phyloP scores from a whole-genome alignment of 2,888 invertebrate species.

The Rhamnusium bicolor region DNA sequence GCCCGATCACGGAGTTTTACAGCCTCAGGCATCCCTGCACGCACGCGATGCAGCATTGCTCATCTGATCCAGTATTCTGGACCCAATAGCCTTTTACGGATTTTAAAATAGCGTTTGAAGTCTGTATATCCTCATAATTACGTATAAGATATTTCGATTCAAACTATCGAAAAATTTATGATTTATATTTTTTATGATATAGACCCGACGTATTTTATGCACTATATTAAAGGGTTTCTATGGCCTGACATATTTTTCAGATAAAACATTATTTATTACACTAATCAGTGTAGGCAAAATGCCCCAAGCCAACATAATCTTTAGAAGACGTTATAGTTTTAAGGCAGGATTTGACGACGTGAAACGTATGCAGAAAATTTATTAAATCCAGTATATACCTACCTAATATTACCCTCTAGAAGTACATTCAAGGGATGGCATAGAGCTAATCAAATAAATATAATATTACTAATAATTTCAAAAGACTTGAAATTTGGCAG shows the following conservation, averaged over 20 bases:
- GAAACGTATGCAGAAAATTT: no score
- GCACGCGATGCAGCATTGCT: constrained; percentile 61
- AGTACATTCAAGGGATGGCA: no score
- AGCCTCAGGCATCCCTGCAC: constrained; percentile 59
- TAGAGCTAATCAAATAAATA: no score
- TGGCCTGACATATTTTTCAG: constrained; percentile 7
- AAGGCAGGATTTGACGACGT: no score
- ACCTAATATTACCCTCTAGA: no score
- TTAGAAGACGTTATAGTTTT: not conserved
- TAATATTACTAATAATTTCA: no score
- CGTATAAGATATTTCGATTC: constrained; percentile 15
- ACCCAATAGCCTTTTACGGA: constrained; percentile 25
- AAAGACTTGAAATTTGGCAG: no score
- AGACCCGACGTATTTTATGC: constrained; percentile 19
- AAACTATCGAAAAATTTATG: constrained; percentile 30
- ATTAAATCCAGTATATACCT: no score
- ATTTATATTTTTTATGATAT: constrained; percentile 28
- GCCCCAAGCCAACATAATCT: not conserved
- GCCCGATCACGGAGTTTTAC: constrained; percentile 58
- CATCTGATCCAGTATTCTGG: constrained; percentile 27
- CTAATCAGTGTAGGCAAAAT: not conserved
- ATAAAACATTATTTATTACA: constrained; percentile 22
- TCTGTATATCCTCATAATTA: constrained; percentile 4
- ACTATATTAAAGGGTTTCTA: constrained; percentile 12
- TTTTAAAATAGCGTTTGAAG: constrained; percentile 27